Evolutionary conservation across 2,888 invertebrate genomes (phyloP).

Genomic region (Parnassius glacialis): DNA sequence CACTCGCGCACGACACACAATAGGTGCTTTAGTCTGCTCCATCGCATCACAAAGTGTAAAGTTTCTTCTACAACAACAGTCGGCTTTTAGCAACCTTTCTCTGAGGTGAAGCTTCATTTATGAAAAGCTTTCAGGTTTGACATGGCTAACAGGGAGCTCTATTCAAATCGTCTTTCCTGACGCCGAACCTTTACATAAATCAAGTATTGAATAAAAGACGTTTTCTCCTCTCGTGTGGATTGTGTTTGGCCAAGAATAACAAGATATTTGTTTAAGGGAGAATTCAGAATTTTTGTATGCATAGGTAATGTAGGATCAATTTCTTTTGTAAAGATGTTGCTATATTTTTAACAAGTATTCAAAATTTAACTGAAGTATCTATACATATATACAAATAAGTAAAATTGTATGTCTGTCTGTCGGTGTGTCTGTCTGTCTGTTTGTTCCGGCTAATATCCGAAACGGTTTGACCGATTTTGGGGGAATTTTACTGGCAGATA

Average conservation of each 20-base stretch:
- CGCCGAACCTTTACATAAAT: slow-evolving; percentile 56
- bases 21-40: slow-evolving; percentile 40
- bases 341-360: no score
- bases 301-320: background rate
- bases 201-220: slow-evolving; percentile 62
- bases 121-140: slow-evolving; percentile 75
- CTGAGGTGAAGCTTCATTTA: slow-evolving; percentile 67
- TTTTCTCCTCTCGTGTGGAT: slow-evolving; percentile 48
- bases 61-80: slow-evolving; percentile 56
- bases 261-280: slow-evolving; percentile 26
- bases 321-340: slow-evolving; percentile 14
- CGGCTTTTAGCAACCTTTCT: slow-evolving; percentile 63
- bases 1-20: slow-evolving; percentile 23
- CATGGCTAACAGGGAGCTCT: slow-evolving; percentile 61
- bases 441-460: no score
- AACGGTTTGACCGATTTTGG: no score
- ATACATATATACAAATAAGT: no score
- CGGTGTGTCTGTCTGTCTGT: no score
- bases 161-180: slow-evolving; percentile 71
- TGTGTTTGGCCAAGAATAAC: slow-evolving; percentile 35
- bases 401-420: no score
- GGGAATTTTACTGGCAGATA: no score
- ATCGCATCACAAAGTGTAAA: slow-evolving; percentile 51
- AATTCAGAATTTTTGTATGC: slow-evolving; percentile 18
- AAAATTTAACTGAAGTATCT: no score